phyloP scores from a whole-genome alignment of 2,113 vertebrate species.

The Grus americana region DNA sequence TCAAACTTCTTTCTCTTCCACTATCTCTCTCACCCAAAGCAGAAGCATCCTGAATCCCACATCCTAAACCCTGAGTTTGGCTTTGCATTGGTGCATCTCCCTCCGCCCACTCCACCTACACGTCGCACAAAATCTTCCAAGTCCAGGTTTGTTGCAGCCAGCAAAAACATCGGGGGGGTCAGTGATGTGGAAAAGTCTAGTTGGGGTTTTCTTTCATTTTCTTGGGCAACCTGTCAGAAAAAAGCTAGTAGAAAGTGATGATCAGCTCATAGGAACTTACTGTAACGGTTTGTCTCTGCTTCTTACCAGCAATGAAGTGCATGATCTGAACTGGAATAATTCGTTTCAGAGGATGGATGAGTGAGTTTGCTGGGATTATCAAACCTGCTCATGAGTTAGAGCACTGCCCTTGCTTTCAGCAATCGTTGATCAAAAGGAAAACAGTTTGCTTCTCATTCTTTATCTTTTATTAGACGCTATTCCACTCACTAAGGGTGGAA shows the following conservation, averaged over 20 bases:
- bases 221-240: neutral
- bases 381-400: slow-evolving; percentile 21
- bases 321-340: neutral
- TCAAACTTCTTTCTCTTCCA: neutral
- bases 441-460: neutral
- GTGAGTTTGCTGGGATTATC: neutral
- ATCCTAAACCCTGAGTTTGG: neutral
- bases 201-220: neutral
- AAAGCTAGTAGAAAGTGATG: neutral
- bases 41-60: neutral
- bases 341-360: neutral
- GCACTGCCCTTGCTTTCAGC: slow-evolving; percentile 30
- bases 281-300: slow-evolving; percentile 17
- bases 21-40: neutral
- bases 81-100: neutral
- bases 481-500: neutral
- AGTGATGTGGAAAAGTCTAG: neutral
- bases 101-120: neutral
- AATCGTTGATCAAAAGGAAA: neutral
- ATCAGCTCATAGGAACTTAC: neutral
- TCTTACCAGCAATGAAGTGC: neutral
- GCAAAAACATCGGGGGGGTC: neutral
- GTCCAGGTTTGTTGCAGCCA: neutral
- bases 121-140: neutral
- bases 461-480: neutral